Evolutionary conservation across 1,140 invertebrate species (phyloP).

Genomic region (Tetragnatha versicolor): DNA sequence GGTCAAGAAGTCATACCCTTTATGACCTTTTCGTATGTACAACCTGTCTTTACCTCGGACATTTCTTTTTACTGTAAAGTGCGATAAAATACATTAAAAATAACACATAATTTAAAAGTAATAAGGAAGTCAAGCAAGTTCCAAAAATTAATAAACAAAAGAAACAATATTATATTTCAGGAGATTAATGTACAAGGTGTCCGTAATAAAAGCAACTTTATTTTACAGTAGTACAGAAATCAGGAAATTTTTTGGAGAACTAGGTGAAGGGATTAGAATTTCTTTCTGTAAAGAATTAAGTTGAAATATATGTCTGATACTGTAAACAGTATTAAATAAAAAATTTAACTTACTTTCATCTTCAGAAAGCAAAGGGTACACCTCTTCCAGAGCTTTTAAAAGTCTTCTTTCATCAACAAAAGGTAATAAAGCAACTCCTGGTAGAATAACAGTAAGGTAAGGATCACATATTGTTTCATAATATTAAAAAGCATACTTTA

Average conservation of each 20-base stretch:
- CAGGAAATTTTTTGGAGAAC: too few relatives aligned
- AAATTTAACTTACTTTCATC: slow-evolving; percentile 73
- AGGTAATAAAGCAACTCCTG: slow-evolving; percentile 90
- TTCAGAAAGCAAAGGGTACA: slow-evolving; percentile 79
- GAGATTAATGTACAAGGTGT: too few relatives aligned
- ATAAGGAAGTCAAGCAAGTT: neutral
- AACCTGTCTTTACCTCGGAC: slow-evolving; percentile 78
- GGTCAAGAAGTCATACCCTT: slow-evolving; percentile 74
- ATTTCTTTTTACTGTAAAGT: slow-evolving; percentile 69
- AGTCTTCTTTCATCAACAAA: slow-evolving; percentile 96
- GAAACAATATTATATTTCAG: neutral
- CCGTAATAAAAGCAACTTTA: too few relatives aligned
- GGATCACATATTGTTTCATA: neutral
- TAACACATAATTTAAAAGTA: neutral
- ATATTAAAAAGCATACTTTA: neutral
- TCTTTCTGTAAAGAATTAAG: too few relatives aligned
- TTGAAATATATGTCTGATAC: neutral
- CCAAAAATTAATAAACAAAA: neutral
- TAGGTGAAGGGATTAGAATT: too few relatives aligned
- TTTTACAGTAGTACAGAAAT: too few relatives aligned
- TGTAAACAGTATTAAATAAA: neutral
- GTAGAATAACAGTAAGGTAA: slow-evolving; percentile 14
- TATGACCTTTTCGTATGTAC: slow-evolving; percentile 77
- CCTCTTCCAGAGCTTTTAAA: slow-evolving; percentile 83
- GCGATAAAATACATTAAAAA: slow-evolving; percentile 27